Evolutionary conservation across 2,888 invertebrate genomes (phyloP), one percentile per base, ranked within the genome.

Genomic region (Drosophila neonasuta): DNA sequence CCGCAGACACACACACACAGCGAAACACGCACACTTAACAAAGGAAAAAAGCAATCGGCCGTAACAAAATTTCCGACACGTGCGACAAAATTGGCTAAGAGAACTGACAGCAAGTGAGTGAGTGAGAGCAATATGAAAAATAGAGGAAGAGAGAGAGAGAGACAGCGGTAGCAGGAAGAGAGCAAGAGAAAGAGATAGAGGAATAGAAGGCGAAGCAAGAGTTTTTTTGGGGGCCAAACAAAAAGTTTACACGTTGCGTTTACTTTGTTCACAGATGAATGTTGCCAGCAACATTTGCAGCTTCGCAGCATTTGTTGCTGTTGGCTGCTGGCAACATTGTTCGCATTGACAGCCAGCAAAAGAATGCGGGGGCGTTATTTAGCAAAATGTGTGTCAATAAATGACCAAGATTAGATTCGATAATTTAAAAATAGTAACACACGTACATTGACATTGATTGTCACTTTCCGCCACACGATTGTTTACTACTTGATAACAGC

Each of bases 11-110:
- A 49, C 15, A 39, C 44, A 5, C 36, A 36, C 34, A 34, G 34
- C 2, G 34, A 30, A 54, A 51, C 50, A 55, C 34, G 51, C 36
- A 54, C 20, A 61, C 39, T 44, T 50, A 57, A 51, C 60, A 62
- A 66, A 65, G 51, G 66, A 60, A 68, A 74, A 79, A 86, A 77
- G 86, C 83, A 83, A 77, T 84, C 86, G 83, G 71, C 75, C 83
- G 79, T 86, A 84, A 84, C 86, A 77, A 80, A 80, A 86, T 86
- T 83, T 86, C 77, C 79, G 80, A 88, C 88, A 88, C 88, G 88
- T 88, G 88, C 88, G 82, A 77, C 79, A 83, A 85, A 88, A 79
- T 80, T 88, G 79, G 65, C 77, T 74, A 69, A 72, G 77, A 77
- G 72, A 54, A 63, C 32, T 30, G 68, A 29, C 45, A 48, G 60